These are phyloP conservation scores for Tangara arthus DNA, from an alignment of 2,797 vertebrate species.

Conservation along the genomic window DNA sequence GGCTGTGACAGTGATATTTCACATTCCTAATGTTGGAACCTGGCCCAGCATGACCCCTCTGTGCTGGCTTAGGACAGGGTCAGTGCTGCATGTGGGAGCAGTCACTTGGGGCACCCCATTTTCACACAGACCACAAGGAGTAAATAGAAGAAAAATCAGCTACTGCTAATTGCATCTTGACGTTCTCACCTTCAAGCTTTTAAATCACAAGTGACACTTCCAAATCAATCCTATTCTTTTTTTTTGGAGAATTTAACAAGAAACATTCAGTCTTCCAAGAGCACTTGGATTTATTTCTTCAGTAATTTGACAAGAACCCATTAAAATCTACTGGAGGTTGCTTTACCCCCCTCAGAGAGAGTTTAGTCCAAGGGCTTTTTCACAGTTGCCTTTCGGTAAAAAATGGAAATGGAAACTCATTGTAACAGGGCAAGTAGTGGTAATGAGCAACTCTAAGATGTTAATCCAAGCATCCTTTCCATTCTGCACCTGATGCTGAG, in stretches of 20 bases:
- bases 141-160: conserved; percentile 13
- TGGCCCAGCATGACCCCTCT: background rate
- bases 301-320: conserved; percentile 41
- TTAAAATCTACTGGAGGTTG: conserved; percentile 31
- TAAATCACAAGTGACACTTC: conserved; percentile 43
- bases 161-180: background rate
- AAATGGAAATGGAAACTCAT: background rate
- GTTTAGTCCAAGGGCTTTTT: conserved; percentile 43
- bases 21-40: background rate
- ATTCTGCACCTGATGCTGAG: background rate
- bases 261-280: conserved; percentile 4
- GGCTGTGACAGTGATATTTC: background rate
- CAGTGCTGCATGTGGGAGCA: background rate
- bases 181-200: background rate
- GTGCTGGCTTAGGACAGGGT: background rate
- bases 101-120: background rate
- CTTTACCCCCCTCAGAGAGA: conserved; percentile 8
- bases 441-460: background rate
- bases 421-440: background rate
- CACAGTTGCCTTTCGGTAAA: conserved; percentile 4
- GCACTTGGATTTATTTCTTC: conserved; percentile 22
- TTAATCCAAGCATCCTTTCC: background rate
- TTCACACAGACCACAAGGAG: background rate
- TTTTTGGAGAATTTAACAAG: conserved; percentile 35
- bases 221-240: conserved; percentile 43